Evolutionary conservation across 2,888 invertebrate species (phyloP).

Genomic region (Idaea straminata): DNA sequence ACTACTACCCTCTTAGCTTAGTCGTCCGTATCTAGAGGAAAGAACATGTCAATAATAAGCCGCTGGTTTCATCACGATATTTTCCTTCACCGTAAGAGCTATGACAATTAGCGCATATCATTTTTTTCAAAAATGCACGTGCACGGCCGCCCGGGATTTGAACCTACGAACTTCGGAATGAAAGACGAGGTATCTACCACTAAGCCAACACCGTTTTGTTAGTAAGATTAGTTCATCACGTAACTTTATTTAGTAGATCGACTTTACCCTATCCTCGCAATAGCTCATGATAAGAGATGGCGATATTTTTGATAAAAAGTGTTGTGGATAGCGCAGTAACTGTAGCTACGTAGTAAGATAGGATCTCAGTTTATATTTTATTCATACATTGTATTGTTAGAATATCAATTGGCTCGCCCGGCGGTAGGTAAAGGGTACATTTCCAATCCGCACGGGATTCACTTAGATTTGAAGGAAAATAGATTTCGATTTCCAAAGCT

Average conservation of each 20-base stretch:
- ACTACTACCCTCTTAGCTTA: too few relatives aligned
- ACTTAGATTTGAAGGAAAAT: constrained; percentile 81
- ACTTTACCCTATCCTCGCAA: not conserved
- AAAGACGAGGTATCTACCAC: too few relatives aligned
- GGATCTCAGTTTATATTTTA: constrained; percentile 79
- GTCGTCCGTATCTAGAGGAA: too few relatives aligned
- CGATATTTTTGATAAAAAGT: constrained; percentile 38
- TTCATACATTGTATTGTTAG: constrained; percentile 81
- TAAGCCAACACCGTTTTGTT: too few relatives aligned
- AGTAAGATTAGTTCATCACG: not conserved
- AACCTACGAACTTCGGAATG: too few relatives aligned
- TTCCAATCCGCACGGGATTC: constrained; percentile 81
- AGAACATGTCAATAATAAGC: too few relatives aligned
- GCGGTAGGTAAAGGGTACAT: constrained; percentile 80
- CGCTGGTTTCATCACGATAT: too few relatives aligned
- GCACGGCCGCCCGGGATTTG: too few relatives aligned
- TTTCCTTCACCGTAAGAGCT: too few relatives aligned
- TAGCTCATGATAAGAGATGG: not conserved
- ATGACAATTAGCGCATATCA: too few relatives aligned
- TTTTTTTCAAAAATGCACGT: too few relatives aligned
- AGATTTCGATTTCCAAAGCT: constrained; percentile 80
- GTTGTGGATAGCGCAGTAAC: constrained; percentile 59
- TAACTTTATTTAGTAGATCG: not conserved
- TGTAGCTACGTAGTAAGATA: constrained; percentile 69
- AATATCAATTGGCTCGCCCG: constrained; percentile 80